phyloP scores from a whole-genome alignment of 2,113 vertebrate species.

The Platichthys flesus region DNA sequence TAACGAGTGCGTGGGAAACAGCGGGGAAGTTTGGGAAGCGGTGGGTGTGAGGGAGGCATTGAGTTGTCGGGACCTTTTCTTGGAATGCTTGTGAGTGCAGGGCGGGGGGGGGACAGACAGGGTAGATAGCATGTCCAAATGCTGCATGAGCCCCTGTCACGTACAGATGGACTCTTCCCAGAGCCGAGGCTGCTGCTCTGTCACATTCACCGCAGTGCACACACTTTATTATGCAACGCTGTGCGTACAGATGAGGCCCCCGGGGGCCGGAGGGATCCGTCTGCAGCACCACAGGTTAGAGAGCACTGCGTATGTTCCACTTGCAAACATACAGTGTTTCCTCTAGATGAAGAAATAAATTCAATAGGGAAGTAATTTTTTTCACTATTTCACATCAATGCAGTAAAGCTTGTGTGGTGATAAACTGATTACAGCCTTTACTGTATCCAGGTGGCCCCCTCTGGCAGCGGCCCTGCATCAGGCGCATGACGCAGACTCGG shows the following conservation, averaged over 20 bases:
- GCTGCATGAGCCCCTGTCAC: constrained; percentile 50
- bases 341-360: too few species aligned
- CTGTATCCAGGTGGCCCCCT: too few species aligned
- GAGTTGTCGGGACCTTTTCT: constrained; percentile 47
- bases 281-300: constrained; percentile 26
- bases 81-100: constrained; percentile 35
- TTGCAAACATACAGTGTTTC: neutral
- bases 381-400: too few species aligned
- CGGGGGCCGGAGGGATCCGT: constrained; percentile 10
- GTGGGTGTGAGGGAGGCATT: constrained; percentile 27
- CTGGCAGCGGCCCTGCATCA: too few species aligned
- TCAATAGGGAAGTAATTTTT: too few species aligned
- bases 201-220: constrained; percentile 39
- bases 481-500: too few species aligned
- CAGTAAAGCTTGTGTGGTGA: too few species aligned
- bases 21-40: neutral
- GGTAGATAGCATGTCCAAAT: constrained; percentile 30
- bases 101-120: neutral
- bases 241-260: constrained; percentile 46
- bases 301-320: constrained; percentile 1
- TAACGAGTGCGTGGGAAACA: constrained; percentile 52
- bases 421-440: too few species aligned
- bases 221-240: constrained; percentile 55
- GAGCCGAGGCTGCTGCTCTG: constrained; percentile 34
- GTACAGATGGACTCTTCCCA: constrained; percentile 66